These are phyloP conservation scores for Drosophila oshimai DNA, from an alignment of 1,140 invertebrate species.

Conservation along the genomic window DNA sequence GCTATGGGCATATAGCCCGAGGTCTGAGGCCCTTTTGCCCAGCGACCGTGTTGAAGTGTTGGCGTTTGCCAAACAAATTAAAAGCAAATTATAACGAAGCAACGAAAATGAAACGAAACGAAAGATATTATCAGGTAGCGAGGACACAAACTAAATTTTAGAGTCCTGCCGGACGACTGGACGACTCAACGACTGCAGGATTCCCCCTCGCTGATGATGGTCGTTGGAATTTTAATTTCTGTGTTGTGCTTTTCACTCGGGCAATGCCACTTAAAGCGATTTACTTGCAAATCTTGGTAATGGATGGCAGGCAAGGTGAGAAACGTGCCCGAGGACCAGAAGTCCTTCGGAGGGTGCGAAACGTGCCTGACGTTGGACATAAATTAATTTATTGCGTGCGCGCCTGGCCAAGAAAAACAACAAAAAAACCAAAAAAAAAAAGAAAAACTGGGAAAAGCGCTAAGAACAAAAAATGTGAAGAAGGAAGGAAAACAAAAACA, in stretches of 20 bases:
- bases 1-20: background rate
- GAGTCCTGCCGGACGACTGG: slow-evolving; percentile 27
- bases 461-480: slow-evolving; percentile 27
- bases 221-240: slow-evolving; percentile 75
- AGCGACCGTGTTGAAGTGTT: slow-evolving; percentile 67
- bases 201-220: slow-evolving; percentile 35
- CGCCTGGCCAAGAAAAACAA: slow-evolving; percentile 61
- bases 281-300: slow-evolving; percentile 73
- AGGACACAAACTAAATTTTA: slow-evolving; percentile 41
- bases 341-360: slow-evolving; percentile 54
- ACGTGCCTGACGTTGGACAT: slow-evolving; percentile 76
- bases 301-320: slow-evolving; percentile 71
- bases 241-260: slow-evolving; percentile 48
- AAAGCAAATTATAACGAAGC: slow-evolving; percentile 77
- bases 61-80: slow-evolving; percentile 79
- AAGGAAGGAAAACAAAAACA: slow-evolving; percentile 36
- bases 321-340: slow-evolving; percentile 64
- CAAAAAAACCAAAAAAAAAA: slow-evolving; percentile 19
- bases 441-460: slow-evolving; percentile 16
- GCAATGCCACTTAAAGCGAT: slow-evolving; percentile 67
- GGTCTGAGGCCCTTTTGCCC: slow-evolving; percentile 13
- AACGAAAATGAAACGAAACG: slow-evolving; percentile 42
- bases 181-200: slow-evolving; percentile 6
- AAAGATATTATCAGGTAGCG: slow-evolving; percentile 57
- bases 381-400: slow-evolving; percentile 80